phyloP scores from a whole-genome alignment of 2,888 invertebrate genomes.

The Erebia palarica region DNA sequence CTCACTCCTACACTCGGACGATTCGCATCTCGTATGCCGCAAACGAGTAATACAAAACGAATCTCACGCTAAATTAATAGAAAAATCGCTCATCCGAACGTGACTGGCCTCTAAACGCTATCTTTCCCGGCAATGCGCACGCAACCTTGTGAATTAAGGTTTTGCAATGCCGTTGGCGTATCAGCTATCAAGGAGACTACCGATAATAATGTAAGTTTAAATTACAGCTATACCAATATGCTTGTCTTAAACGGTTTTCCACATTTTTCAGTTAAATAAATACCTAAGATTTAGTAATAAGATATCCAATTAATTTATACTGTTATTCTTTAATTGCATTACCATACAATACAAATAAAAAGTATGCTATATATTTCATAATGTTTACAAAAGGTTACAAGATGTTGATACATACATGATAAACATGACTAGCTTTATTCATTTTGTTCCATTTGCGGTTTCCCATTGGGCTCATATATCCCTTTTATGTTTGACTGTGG shows the following conservation, averaged over 20 bases:
- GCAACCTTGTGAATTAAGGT: conserved; percentile 46
- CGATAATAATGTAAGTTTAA: conserved; percentile 25
- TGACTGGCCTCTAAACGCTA: conserved; percentile 36
- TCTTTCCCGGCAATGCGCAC: conserved; percentile 37
- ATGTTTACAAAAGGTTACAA: too few relatives aligned
- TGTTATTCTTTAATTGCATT: too few relatives aligned
- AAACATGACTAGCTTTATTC: too few relatives aligned
- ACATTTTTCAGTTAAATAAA: not conserved
- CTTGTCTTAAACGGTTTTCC: not conserved
- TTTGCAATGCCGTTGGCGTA: conserved; percentile 47
- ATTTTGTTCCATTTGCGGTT: too few relatives aligned
- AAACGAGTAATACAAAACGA: conserved; percentile 22
- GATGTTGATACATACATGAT: too few relatives aligned
- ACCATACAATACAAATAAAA: too few relatives aligned
- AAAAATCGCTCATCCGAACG: conserved; percentile 34
- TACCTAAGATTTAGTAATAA: too few relatives aligned
- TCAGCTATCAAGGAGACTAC: conserved; percentile 32
- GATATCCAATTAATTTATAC: too few relatives aligned
- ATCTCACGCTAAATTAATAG: conserved; percentile 32
- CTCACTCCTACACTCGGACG: conserved; percentile 50
- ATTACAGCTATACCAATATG: not conserved
- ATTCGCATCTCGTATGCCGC: conserved; percentile 42
- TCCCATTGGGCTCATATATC: too few relatives aligned
- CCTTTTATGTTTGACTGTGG: too few relatives aligned
- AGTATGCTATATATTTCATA: too few relatives aligned